phyloP scores from a whole-genome alignment of 2,888 invertebrate genomes.

The Opisthograptis luteolata region DNA sequence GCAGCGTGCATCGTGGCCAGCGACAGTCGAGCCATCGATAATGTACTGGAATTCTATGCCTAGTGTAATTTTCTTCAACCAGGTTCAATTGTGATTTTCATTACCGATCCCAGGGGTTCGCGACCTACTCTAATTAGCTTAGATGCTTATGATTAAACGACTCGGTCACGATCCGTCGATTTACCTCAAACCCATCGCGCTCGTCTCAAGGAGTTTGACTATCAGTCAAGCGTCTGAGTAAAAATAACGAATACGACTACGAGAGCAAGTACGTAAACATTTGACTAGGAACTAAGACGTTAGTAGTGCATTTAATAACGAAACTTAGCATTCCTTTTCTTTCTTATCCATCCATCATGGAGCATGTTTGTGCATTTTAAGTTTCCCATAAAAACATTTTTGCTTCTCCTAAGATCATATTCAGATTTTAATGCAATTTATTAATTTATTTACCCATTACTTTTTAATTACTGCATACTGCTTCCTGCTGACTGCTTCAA shows the following conservation, averaged over 20 bases:
- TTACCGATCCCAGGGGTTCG: constrained; percentile 76
- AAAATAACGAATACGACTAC: constrained; percentile 45
- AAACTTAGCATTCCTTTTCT: too few relatives aligned
- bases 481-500: too few relatives aligned
- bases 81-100: constrained; percentile 80
- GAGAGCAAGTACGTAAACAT: constrained; percentile 36
- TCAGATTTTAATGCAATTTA: too few relatives aligned
- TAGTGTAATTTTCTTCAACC: constrained; percentile 76
- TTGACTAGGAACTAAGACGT: not conserved
- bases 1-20: constrained; percentile 45
- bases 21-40: constrained; percentile 52
- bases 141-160: constrained; percentile 81
- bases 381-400: too few relatives aligned
- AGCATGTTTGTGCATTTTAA: too few relatives aligned
- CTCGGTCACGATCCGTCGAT: constrained; percentile 78
- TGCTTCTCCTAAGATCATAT: too few relatives aligned
- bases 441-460: too few relatives aligned
- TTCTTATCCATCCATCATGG: too few relatives aligned
- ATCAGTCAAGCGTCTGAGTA: constrained; percentile 58
- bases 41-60: constrained; percentile 65
- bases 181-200: constrained; percentile 75
- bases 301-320: not conserved
- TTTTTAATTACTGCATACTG: too few relatives aligned
- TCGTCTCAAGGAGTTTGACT: constrained; percentile 68
- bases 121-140: constrained; percentile 82